These are phyloP conservation scores for Adineta ricciae DNA, from an alignment of 2,888 invertebrate species.

Conservation along the genomic window DNA sequence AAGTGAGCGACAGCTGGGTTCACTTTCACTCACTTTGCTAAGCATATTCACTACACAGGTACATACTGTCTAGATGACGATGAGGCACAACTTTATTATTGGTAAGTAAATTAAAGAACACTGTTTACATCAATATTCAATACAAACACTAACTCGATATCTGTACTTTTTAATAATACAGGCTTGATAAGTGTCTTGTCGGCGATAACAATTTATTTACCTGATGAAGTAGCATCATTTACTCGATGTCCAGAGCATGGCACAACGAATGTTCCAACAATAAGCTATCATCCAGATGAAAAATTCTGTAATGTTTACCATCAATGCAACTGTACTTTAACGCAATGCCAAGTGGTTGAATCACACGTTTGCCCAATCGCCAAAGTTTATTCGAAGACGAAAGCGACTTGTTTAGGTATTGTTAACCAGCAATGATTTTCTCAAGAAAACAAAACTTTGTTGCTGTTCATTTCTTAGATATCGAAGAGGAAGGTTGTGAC, in stretches of 20 bases:
- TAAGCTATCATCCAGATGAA: not conserved
- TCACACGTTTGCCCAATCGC: constrained; percentile 31
- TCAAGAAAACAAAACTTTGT: too few species aligned
- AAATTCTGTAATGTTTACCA: constrained; percentile 34
- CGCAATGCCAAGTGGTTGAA: not conserved
- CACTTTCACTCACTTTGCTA: not conserved
- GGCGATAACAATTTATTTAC: constrained; percentile 11
- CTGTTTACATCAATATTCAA: not conserved
- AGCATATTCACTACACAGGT: not conserved
- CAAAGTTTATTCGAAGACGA: constrained; percentile 1
- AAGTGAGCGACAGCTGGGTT: not conserved
- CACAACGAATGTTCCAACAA: not conserved
- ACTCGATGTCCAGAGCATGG: not conserved
- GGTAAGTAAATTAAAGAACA: not conserved
- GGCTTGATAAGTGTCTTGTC: not conserved
- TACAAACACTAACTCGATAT: not conserved
- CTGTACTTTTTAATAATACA: not conserved
- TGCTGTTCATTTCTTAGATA: not conserved
- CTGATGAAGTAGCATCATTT: constrained; percentile 15
- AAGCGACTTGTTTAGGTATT: constrained; percentile 3
- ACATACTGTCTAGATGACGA: not conserved
- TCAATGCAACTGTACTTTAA: constrained; percentile 27
- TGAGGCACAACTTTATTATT: not conserved
- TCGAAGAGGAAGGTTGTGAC: constrained; percentile 30
- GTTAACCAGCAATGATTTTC: too few species aligned